These are phyloP conservation scores for Pterocles orientalis DNA, from an alignment of 2,113 vertebrate genomes.

Conservation along the genomic window DNA sequence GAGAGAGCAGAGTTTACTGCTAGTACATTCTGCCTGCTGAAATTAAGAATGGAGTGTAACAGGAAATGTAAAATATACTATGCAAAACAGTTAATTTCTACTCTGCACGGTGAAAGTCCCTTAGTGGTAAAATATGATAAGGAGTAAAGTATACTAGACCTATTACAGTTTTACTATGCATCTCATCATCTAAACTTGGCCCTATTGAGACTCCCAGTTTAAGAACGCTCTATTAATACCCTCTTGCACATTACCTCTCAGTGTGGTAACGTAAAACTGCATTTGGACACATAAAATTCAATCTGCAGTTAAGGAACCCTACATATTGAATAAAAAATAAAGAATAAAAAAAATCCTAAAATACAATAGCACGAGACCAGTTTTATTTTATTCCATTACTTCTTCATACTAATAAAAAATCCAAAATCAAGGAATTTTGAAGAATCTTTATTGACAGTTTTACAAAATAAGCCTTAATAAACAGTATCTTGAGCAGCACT, in stretches of 20 bases:
- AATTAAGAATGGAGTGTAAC: neutral
- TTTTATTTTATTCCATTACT: neutral
- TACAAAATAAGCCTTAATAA: neutral
- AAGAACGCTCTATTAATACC: neutral
- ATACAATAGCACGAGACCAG: neutral
- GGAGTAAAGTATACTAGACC: neutral
- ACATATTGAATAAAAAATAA: neutral
- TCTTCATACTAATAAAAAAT: neutral
- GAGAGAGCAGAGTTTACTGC: neutral
- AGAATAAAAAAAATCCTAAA: neutral
- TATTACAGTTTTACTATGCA: neutral
- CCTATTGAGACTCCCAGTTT: neutral
- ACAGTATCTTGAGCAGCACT: neutral
- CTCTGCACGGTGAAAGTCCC: neutral
- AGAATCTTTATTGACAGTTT: slow-evolving; percentile 11
- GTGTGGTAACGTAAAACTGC: neutral
- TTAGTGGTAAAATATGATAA: neutral
- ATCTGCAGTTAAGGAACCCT: neutral
- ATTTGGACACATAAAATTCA: neutral
- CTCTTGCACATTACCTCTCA: neutral
- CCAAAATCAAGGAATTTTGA: neutral
- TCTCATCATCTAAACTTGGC: neutral
- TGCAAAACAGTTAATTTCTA: neutral
- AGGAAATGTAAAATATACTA: neutral
- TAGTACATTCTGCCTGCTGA: neutral